A percentile compares a stretch with the other conserved stretches of the same genome.
phyloP scores from a whole-genome alignment of 1,140 invertebrate genomes.

The Trichonephila inaurata region DNA sequence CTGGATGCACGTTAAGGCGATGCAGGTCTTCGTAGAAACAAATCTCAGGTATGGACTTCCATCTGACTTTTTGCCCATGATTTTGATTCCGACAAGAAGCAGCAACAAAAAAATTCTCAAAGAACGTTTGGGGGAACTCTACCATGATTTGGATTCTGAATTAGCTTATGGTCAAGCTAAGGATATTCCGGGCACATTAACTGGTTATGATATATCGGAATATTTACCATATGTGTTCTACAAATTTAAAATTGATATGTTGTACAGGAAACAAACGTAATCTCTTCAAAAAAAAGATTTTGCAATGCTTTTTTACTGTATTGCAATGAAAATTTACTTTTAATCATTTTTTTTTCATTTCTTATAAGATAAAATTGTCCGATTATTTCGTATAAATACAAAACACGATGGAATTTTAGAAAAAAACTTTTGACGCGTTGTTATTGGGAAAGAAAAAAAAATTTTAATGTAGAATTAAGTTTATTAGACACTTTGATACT shows the following conservation, averaged over 20 bases:
- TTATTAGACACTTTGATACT: no score
- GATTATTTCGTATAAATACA: no score
- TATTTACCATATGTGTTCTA: constrained; percentile 40
- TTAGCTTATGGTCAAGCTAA: background rate
- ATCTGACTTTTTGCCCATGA: constrained; percentile 98
- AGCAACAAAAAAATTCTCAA: constrained; percentile 43
- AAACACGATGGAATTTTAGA: no score
- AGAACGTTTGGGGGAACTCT: background rate
- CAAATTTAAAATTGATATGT: background rate
- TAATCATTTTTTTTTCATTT: no score
- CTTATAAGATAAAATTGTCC: no score
- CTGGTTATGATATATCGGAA: background rate
- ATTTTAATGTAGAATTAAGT: no score
- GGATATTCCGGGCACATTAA: background rate
- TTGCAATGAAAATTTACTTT: no score
- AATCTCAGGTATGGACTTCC: constrained; percentile 90
- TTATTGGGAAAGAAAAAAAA: no score
- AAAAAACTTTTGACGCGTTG: no score
- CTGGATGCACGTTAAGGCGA: constrained; percentile 84
- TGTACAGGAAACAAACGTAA: no score
- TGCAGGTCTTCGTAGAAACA: constrained; percentile 84
- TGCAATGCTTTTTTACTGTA: no score
- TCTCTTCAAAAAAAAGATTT: no score
- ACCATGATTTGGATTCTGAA: background rate
- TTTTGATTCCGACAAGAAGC: constrained; percentile 89